Conservation (phyloP, 2,888 invertebrate genomes). For the Notodonta dromedarius region DNA sequence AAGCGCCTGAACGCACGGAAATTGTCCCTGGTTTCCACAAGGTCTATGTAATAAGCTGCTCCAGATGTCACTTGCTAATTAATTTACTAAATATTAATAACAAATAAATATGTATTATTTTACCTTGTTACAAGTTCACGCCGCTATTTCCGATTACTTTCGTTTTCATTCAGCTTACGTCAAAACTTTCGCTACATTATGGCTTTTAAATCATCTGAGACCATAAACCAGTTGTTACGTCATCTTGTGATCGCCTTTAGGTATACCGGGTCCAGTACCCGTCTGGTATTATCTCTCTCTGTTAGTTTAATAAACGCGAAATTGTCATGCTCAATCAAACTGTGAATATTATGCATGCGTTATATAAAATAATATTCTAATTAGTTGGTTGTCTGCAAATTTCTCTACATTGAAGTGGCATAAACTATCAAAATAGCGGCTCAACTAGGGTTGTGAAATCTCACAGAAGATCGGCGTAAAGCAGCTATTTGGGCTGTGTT, state of each 20-base stretch:
- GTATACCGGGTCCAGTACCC: background rate
- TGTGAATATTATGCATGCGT: background rate
- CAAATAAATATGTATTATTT: background rate
- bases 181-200: constrained; percentile 35
- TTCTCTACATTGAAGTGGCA: background rate
- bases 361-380: background rate
- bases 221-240: constrained; percentile 21
- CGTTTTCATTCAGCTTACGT: constrained; percentile 31
- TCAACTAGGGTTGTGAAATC: too few species aligned
- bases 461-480: too few species aligned
- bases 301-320: background rate
- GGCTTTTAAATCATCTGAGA: constrained; percentile 19
- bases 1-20: too few species aligned
- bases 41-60: too few species aligned
- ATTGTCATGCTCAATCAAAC: too few species aligned
- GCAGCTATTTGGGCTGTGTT: too few species aligned
- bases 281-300: background rate
- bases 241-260: constrained; percentile 7
- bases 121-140: background rate
- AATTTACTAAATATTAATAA: too few species aligned
- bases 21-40: too few species aligned
- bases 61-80: too few species aligned
- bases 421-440: too few species aligned
- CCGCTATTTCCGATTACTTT: constrained; percentile 30
- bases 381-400: background rate